Evolutionary conservation across 1,140 invertebrate genomes (phyloP), one percentile per base, ranked within the genome.

Genomic region (Littorina saxatilis): DNA sequence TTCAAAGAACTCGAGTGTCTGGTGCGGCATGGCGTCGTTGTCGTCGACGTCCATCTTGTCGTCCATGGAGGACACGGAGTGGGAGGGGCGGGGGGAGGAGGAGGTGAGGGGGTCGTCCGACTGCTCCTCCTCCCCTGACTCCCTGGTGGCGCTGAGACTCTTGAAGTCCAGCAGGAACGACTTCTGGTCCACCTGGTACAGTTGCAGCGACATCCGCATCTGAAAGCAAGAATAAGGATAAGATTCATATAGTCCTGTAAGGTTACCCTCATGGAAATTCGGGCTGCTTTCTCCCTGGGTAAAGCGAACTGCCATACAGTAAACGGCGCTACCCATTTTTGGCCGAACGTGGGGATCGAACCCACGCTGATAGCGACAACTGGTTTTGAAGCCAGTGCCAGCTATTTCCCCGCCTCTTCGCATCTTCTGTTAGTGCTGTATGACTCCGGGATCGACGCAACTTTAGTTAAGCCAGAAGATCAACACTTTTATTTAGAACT

Each of bases 1-100:
- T 94, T 99, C 99, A 92, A 99, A 99, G 93, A 99, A 99, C 94
- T 99, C 98, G 96, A 99, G 99, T 4, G 98, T 99, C 92, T 99
- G 98, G 90, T 99, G 98, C 17, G 61, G 70, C 74, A 81, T 55
- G 23, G 79, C 37, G 40, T 77, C 80, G 32, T 89, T 86, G 47
- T 91, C 85, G 84, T 91, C 87, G 81, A 89, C 82, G 27, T 93
- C 88, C 89, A 92, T 91, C 84, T 90, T 88, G 72, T 93, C 87
- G 83, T 91, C 91, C 91, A 85, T 68, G 89, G 89, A 85, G 11
- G 80, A 40, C 70, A 55, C 39, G 50, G 82, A 80, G 52, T 58
- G 11, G 40, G 73, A 77, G 72, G 75, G 17, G 81, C 77, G 50
- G 68, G 82, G 32, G 32, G 55, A 74, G 52, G 27, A 20, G 61